These are phyloP conservation scores for Euborellia annulipes DNA, from an alignment of 1,140 invertebrate species.

Conservation along the genomic window DNA sequence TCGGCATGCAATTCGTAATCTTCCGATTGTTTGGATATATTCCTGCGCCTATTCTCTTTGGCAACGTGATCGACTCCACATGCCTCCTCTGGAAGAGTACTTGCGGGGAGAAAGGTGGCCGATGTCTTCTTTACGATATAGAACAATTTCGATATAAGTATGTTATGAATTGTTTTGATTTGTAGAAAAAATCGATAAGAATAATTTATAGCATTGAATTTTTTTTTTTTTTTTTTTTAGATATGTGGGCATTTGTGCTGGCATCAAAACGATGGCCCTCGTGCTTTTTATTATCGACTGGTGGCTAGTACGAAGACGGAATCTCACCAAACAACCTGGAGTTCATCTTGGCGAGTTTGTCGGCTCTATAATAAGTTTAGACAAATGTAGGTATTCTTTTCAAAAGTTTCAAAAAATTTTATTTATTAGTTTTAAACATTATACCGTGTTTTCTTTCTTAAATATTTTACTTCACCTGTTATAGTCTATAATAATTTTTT, in stretches of 20 bases:
- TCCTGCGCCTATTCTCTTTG: conserved; percentile 87
- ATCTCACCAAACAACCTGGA: conserved; percentile 51
- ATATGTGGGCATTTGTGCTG: conserved; percentile 76
- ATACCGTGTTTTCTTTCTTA: too few species aligned
- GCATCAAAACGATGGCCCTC: conserved; percentile 76
- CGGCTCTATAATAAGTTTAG: conserved; percentile 72
- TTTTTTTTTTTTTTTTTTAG: conserved; percentile 31
- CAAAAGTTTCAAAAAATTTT: too few species aligned
- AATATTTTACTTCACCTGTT: too few species aligned
- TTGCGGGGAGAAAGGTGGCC: conserved; percentile 70
- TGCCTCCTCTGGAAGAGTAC: conserved; percentile 87
- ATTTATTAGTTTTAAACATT: too few species aligned
- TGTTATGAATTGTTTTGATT: too few species aligned
- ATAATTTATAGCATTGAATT: too few species aligned
- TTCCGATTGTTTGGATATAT: conserved; percentile 90
- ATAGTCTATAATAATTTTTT: too few species aligned
- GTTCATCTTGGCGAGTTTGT: conserved; percentile 63
- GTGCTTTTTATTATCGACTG: conserved; percentile 77
- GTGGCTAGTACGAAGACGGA: conserved; percentile 65
- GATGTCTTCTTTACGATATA: conserved; percentile 85
- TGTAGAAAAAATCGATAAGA: too few species aligned
- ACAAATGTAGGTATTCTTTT: conserved; percentile 48
- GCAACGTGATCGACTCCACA: conserved; percentile 87
- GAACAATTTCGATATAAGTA: conserved; percentile 84
- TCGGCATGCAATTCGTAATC: conserved; percentile 94